Base-by-base conservation (phyloP, 2,797 vertebrate genomes). In the Falco berigora region DNA sequence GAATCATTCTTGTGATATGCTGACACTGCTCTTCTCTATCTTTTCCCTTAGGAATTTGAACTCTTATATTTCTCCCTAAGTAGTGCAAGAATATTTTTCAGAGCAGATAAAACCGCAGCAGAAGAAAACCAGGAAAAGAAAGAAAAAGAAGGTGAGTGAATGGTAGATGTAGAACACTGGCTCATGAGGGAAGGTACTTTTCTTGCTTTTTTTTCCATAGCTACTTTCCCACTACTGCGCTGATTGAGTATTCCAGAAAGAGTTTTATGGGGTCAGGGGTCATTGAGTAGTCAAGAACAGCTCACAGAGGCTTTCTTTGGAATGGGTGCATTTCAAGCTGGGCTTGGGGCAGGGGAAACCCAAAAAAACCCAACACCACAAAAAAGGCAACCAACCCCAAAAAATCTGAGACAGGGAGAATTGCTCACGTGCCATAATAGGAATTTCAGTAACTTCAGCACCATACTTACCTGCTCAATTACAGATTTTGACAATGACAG, bases 81-180 rank as follows among this genome's bases (percentile, higher is more conserved):
- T 97, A 99, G 99, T 62, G 99, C 99, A 77, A 98, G 99, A 84
- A 99, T 99, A 95, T 99, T 99, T 98, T 99, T 99, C 97, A 98
- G 99, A 97, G 99, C 99, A 15, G 99, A 99, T 97, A 99, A 99
- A 98, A 99, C 99, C 13, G 99, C 99, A 16, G 99, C 99, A 34
- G 99, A 99, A 97, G 99, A 99, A 98, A 99, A 96, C 62, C 99
- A 99, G 95, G 99, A 99, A 94, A 99, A 99, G 98, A 99, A 99
- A 96, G 99, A 99, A 85, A 99, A 98, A 97, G 98, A 98, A 96
- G 98, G 98, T 98, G 68, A 96, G 97, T 89, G 47, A 88, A 82
- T 76, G 10, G 24, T 58, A 0, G 8, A 12, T 0, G 0, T 20
- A 49, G 22, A 74, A 40, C 2, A 6, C 16, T 66, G n/a, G 15